Evolutionary conservation across 2,113 vertebrate species (phyloP).

Genomic region (Cnemophilus loriae): DNA sequence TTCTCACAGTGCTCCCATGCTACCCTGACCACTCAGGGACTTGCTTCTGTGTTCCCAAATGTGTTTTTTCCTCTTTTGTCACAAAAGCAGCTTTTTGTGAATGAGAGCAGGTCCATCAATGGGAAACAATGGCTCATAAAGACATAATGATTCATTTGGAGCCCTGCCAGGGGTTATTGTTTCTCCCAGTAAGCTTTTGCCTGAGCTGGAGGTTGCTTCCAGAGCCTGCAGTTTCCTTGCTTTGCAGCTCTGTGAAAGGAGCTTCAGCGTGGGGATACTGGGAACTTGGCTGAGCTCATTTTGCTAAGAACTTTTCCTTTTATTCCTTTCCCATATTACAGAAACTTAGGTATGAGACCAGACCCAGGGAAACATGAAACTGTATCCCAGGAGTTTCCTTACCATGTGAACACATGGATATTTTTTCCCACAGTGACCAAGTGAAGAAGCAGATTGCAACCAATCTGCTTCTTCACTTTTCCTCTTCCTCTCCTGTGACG

Average conservation of each 20-base stretch:
- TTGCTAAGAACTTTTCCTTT: background rate
- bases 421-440: background rate
- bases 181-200: background rate
- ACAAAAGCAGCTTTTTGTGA: background rate
- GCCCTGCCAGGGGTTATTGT: background rate
- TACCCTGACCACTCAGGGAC: rapidly evolving
- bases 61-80: background rate
- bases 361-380: rapidly evolving
- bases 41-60: background rate
- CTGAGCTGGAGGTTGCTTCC: background rate
- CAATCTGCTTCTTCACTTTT: background rate
- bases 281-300: background rate
- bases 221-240: background rate
- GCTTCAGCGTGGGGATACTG: background rate
- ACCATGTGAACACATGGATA: background rate
- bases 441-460: background rate
- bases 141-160: background rate
- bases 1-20: background rate
- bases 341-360: background rate
- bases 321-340: background rate
- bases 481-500: background rate
- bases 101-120: background rate
- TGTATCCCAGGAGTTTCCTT: background rate
- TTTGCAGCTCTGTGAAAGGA: background rate
- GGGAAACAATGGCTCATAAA: background rate